phyloP scores from a whole-genome alignment of 2,113 vertebrate genomes.

The Trochalopteron elliotii region DNA sequence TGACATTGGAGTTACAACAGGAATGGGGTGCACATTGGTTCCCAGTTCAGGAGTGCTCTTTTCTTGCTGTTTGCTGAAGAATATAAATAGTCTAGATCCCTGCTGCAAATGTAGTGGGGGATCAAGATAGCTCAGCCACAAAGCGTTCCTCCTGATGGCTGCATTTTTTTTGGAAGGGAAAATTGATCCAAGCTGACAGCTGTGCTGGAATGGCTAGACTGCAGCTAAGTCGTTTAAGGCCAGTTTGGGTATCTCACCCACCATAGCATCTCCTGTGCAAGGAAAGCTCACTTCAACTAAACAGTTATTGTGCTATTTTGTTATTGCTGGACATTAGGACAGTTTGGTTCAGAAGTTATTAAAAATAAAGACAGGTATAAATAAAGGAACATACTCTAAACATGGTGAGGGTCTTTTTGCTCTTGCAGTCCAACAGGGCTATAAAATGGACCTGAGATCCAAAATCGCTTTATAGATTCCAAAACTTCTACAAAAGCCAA shows the following conservation, averaged over 20 bases:
- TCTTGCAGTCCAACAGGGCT: neutral
- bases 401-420: neutral
- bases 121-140: slow-evolving; percentile 60
- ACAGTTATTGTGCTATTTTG: neutral
- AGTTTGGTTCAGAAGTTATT: neutral
- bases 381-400: neutral
- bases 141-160: slow-evolving; percentile 18
- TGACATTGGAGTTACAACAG: neutral
- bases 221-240: slow-evolving; percentile 28
- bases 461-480: neutral
- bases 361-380: neutral
- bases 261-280: neutral
- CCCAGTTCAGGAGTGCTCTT: neutral
- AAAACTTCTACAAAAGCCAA: neutral
- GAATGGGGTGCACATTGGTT: neutral
- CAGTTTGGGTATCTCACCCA: neutral
- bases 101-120: slow-evolving; percentile 29
- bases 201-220: slow-evolving; percentile 54
- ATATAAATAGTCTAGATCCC: slow-evolving; percentile 37
- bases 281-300: neutral
- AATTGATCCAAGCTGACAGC: slow-evolving; percentile 64
- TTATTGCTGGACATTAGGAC: neutral
- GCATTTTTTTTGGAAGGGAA: slow-evolving; percentile 53
- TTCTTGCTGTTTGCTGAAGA: neutral
- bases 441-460: neutral